Conservation (phyloP, 2,797 vertebrate species). For the Bryconaethiops microstoma region DNA sequence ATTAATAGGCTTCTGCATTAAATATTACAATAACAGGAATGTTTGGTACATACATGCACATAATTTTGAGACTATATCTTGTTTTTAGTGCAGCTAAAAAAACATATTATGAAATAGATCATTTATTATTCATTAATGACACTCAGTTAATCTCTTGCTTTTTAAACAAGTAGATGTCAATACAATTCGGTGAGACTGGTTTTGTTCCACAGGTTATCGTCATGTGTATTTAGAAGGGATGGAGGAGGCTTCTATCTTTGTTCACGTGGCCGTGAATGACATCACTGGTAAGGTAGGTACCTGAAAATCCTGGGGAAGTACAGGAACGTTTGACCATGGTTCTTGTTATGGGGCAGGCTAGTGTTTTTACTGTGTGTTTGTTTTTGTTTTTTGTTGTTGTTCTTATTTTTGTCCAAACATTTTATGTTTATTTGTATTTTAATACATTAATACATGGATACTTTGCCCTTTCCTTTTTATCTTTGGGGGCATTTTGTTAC, state of each 20-base stretch:
- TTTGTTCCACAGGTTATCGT: conserved; percentile 71
- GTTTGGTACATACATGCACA: too few relatives aligned
- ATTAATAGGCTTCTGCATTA: too few relatives aligned
- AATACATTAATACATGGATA: neutral
- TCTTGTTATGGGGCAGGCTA: neutral
- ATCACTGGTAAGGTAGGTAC: conserved; percentile 97
- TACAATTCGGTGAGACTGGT: neutral
- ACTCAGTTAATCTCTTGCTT: too few relatives aligned
- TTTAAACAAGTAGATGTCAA: too few relatives aligned
- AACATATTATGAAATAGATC: too few relatives aligned
- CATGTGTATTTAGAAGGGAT: conserved; percentile 98
- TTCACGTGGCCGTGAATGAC: conserved; percentile 93
- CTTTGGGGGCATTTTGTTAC: neutral
- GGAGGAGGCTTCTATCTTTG: conserved; percentile 97
- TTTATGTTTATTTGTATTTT: neutral
- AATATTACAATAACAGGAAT: too few relatives aligned
- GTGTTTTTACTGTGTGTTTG: neutral
- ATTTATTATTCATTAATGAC: too few relatives aligned
- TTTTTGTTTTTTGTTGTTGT: neutral
- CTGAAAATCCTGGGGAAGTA: neutral
- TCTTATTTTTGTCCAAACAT: neutral
- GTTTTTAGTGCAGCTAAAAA: too few relatives aligned
- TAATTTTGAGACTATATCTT: too few relatives aligned
- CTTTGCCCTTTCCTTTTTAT: neutral
- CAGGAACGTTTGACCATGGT: neutral